Evolutionary conservation across 2,797 vertebrate genomes (phyloP), one percentile per base, ranked within the genome.

Genomic region (Dermochelys coriacea): DNA sequence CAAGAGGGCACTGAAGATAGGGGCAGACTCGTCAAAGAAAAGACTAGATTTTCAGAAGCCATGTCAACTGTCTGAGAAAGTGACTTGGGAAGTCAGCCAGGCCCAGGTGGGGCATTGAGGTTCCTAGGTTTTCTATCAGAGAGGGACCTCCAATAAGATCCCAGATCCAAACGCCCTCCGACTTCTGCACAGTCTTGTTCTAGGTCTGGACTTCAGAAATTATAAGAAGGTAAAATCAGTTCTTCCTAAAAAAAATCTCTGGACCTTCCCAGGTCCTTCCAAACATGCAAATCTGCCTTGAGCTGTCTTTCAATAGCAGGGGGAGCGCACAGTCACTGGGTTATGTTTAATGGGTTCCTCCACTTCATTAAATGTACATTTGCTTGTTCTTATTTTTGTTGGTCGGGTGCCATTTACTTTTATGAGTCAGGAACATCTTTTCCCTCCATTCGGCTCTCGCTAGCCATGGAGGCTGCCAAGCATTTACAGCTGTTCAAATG

Each of bases 281-380:
- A 50, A 59, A 31, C 23, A 15, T 31, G 27, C 37, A 8, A 12
- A 18, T 31, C 8, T 21, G 4, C 29, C 57, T n/a, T 68, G 50
- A 52, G 15, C 57, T 5, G 27, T 23, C 49, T 18, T 25, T 74
- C 14, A 25, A 9, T 71, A 79, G 83, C 54, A 45, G 52, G 84
- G 41, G 83, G 86, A 82, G 77, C 74, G n/a, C 29, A 14, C 14
- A 68, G 61, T n/a, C 37, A 23, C 7, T 68, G 37, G 47, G 97
- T 98, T 98, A 98, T 97, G 97, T 98, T 98, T 98, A 98, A 97
- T 81, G 96, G 97, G 96, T 95, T 93, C 96, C 97, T 98, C 97
- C 96, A 97, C 98, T 98, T 98, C 98, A 98, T 98, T 98, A 98
- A 98, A 98, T 52, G 95, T 97, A 97, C 94, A 88, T 93, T 96